Evolutionary conservation across 2,888 invertebrate genomes (phyloP).

Genomic region (Leptopilina drosophilae): DNA sequence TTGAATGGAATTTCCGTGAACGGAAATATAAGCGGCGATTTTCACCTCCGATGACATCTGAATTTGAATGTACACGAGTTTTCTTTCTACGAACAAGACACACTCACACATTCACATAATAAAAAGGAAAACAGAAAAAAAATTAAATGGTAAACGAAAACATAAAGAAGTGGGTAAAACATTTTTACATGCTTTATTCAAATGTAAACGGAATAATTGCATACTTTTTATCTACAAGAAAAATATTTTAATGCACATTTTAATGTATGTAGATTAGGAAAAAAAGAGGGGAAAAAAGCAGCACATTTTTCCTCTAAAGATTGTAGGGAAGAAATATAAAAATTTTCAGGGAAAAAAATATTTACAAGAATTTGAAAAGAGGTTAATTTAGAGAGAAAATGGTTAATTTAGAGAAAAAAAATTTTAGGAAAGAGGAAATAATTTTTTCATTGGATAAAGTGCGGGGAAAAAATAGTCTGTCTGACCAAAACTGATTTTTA

Average conservation of each 20-base stretch:
- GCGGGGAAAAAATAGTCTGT: too few species aligned
- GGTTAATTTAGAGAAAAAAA: too few species aligned
- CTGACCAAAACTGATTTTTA: too few species aligned
- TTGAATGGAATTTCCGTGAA: slow-evolving; percentile 8
- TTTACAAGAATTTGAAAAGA: too few species aligned
- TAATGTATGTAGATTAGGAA: background rate
- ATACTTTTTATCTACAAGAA: background rate
- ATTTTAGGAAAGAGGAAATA: too few species aligned
- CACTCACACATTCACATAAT: background rate
- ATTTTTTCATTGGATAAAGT: too few species aligned
- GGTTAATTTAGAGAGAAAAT: too few species aligned
- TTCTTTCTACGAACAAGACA: background rate
- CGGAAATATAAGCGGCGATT: background rate
- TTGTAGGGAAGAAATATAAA: too few species aligned
- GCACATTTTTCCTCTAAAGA: too few species aligned
- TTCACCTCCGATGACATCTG: background rate
- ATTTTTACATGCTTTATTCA: background rate
- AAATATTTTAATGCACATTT: background rate
- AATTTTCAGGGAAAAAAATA: too few species aligned
- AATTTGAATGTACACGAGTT: slow-evolving; percentile 3
- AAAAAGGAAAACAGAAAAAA: too few species aligned
- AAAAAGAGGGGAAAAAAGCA: background rate
- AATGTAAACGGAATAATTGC: background rate
- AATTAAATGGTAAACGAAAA: background rate
- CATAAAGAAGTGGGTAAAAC: background rate